Evolutionary conservation across 2,113 vertebrate species (phyloP).

Genomic region (Nanger granti): DNA sequence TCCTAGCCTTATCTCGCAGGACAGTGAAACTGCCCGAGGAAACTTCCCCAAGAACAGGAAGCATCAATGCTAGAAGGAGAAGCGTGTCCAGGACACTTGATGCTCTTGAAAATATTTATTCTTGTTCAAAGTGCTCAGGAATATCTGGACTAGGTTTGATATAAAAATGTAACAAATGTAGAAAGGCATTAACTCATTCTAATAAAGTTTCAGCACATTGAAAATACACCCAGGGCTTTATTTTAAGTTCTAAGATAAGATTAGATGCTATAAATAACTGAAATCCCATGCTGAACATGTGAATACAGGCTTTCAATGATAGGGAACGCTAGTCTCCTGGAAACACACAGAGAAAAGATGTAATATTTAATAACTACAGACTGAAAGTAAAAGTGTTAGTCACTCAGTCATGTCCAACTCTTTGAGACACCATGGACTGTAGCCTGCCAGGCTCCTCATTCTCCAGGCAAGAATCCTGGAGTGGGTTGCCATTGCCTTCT

Average conservation of each 20-base stretch:
- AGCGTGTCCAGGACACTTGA: fast-evolving
- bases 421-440: neutral
- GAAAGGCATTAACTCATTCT: neutral
- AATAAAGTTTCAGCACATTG: neutral
- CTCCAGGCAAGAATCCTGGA: neutral
- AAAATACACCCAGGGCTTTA: neutral
- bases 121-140: neutral
- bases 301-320: neutral
- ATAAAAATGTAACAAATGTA: neutral
- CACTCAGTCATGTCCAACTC: neutral
- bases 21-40: neutral
- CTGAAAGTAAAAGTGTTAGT: neutral
- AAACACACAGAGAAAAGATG: neutral
- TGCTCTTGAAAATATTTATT: neutral
- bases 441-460: neutral
- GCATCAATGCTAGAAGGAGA: neutral
- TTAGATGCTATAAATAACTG: constrained; percentile 12
- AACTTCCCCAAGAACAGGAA: neutral
- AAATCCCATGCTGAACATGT: neutral
- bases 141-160: neutral
- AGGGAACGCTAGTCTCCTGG: neutral
- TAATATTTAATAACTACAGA: neutral
- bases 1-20: neutral
- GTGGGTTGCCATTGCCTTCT: neutral
- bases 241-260: constrained; percentile 11